phyloP scores from a whole-genome alignment of 2,888 invertebrate genomes.

The Tinea pellionella region DNA sequence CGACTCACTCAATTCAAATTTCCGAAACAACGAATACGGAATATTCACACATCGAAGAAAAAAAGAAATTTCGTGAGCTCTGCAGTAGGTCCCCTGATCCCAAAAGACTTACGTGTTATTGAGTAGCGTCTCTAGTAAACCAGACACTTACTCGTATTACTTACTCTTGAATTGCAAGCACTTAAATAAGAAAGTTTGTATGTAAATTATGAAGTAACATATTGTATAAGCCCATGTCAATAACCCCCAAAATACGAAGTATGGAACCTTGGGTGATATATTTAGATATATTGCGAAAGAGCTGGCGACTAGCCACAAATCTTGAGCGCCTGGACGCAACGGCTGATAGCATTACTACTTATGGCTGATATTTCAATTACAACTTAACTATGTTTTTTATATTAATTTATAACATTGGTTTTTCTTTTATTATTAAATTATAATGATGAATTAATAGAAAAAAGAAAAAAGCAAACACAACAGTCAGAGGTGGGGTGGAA shows the following conservation, averaged over 20 bases:
- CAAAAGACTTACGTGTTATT: no score
- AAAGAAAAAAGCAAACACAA: no score
- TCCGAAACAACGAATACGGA: no score
- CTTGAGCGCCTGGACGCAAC: slow-evolving; percentile 6
- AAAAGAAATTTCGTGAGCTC: no score
- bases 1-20: no score
- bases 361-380: not conserved
- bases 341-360: not conserved
- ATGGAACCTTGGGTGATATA: slow-evolving; percentile 58
- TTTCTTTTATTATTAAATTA: no score
- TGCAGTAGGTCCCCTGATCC: no score
- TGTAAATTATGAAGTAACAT: slow-evolving; percentile 34
- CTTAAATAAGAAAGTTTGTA: not conserved
- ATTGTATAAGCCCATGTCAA: slow-evolving; percentile 60
- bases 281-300: slow-evolving; percentile 58
- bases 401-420: no score
- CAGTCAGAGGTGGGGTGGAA: no score
- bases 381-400: no score
- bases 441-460: no score
- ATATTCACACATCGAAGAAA: no score
- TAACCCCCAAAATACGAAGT: slow-evolving; percentile 63
- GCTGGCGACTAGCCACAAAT: slow-evolving; percentile 48
- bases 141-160: not conserved
- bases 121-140: not conserved
- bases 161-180: not conserved